Evolutionary conservation across 2,113 vertebrate species (phyloP).

Genomic region (Gavia stellata): DNA sequence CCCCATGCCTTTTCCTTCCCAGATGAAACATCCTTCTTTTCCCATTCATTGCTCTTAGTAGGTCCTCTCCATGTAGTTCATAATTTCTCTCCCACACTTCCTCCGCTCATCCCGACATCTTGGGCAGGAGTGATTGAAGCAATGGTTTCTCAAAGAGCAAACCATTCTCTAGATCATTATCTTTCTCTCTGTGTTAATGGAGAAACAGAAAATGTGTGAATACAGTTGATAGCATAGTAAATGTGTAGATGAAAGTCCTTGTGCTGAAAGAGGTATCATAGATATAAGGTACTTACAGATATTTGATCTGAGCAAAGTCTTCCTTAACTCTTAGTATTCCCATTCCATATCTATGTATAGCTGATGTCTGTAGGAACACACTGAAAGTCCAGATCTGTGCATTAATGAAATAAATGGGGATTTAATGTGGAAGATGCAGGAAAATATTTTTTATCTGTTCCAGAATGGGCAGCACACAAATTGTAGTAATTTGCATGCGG

Average conservation of each 20-base stretch:
- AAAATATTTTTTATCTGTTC: not conserved
- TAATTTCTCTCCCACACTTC: not conserved
- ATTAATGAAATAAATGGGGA: not conserved
- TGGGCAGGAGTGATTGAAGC: not conserved
- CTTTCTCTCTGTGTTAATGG: not conserved
- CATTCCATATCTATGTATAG: not conserved
- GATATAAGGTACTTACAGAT: not conserved
- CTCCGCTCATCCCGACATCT: not conserved
- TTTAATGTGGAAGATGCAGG: not conserved
- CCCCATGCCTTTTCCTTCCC: not conserved
- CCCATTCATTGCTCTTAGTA: not conserved
- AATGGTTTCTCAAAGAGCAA: conserved; percentile 10
- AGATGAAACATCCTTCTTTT: conserved; percentile 13
- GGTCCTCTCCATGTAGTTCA: not conserved
- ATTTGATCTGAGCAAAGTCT: not conserved
- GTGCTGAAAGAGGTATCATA: not conserved
- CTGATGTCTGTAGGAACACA: not conserved
- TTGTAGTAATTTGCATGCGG: not conserved
- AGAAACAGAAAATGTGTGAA: not conserved
- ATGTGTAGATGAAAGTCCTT: not conserved
- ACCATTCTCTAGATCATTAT: not conserved
- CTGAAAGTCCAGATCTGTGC: not conserved
- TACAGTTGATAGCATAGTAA: not conserved
- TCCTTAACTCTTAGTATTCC: not conserved
- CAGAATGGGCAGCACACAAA: not conserved